Percentiles rank a stretch among this genome's conserved stretches.
These are phyloP conservation scores for Ceratosolen fusciceps DNA, from an alignment of 1,140 invertebrate genomes.

Conservation along the genomic window DNA sequence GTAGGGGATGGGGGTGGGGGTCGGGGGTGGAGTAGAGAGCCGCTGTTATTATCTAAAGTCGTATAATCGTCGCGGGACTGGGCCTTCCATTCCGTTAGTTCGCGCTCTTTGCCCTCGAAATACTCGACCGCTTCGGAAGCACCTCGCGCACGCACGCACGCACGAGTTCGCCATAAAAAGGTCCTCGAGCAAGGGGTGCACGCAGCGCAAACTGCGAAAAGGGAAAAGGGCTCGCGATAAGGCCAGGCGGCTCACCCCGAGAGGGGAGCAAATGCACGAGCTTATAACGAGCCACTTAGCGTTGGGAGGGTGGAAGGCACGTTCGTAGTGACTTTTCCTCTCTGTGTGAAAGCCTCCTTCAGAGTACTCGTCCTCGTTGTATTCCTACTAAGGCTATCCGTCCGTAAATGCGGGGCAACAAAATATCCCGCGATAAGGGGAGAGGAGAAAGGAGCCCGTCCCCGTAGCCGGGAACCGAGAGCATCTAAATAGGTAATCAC, in stretches of 20 bases:
- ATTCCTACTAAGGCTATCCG: too few species aligned
- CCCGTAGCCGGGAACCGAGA: not conserved
- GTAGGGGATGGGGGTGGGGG: too few species aligned
- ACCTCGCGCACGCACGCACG: not conserved
- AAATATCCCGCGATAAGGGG: not conserved
- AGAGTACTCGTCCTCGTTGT: too few species aligned
- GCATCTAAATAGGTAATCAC: constrained; percentile 42
- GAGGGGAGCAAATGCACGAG: not conserved
- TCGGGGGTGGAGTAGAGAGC: too few species aligned
- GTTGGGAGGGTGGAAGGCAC: too few species aligned
- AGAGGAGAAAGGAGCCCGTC: not conserved
- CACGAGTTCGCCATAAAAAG: not conserved
- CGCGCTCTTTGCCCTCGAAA: not conserved
- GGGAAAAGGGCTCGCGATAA: not conserved
- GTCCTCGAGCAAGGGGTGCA: not conserved
- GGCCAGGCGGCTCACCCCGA: not conserved
- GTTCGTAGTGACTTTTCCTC: constrained; percentile 12
- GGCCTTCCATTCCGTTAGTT: not conserved
- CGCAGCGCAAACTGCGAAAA: not conserved
- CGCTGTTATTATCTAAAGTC: constrained; percentile 44
- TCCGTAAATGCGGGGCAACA: not conserved
- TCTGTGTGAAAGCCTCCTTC: too few species aligned
- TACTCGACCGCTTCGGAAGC: constrained; percentile 2
- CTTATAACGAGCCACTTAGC: constrained; percentile 7
- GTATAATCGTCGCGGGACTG: constrained; percentile 12